Conservation (phyloP, 2,113 vertebrate genomes). For the Planiliza haematocheilus region DNA sequence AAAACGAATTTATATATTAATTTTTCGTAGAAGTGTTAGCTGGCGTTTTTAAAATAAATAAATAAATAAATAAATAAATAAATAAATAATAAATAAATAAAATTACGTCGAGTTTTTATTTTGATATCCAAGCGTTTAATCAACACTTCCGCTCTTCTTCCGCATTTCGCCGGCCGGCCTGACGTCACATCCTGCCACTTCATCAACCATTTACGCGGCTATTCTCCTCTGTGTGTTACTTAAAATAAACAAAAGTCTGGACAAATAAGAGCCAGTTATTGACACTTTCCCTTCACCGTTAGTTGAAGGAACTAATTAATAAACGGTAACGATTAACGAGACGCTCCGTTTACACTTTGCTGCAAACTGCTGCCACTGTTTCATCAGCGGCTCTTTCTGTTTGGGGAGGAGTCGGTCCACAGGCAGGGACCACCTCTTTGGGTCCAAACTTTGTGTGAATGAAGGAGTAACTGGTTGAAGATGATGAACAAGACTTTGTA, state of each 20-base stretch:
- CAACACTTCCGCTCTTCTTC: conserved; percentile 22
- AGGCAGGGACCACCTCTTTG: conserved; percentile 18
- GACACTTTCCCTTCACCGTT: too few species aligned
- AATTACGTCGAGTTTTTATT: conserved; percentile 2
- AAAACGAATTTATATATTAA: too few species aligned
- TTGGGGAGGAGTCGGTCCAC: conserved; percentile 55
- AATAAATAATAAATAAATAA: too few species aligned
- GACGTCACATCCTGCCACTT: conserved; percentile 51
- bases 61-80: too few species aligned
- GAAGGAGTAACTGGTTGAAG: conserved; percentile 1
- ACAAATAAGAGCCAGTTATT: too few species aligned
- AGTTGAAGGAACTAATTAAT: neutral
- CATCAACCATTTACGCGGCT: neutral
- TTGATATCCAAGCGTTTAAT: conserved; percentile 1
- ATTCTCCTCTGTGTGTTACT: neutral
- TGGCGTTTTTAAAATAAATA: neutral
- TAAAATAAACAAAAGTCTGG: too few species aligned
- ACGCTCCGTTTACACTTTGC: neutral
- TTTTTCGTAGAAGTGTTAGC: too few species aligned
- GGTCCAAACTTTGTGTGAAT: neutral
- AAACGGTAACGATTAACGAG: neutral
- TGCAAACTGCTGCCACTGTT: conserved; percentile 26
- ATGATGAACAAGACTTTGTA: conserved; percentile 29
- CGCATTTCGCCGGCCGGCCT: conserved; percentile 6
- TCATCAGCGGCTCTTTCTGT: conserved; percentile 42